Evolutionary conservation across 1,140 invertebrate species (phyloP), one percentile per base, ranked within the genome.

Genomic region (Ceratina calcarata): DNA sequence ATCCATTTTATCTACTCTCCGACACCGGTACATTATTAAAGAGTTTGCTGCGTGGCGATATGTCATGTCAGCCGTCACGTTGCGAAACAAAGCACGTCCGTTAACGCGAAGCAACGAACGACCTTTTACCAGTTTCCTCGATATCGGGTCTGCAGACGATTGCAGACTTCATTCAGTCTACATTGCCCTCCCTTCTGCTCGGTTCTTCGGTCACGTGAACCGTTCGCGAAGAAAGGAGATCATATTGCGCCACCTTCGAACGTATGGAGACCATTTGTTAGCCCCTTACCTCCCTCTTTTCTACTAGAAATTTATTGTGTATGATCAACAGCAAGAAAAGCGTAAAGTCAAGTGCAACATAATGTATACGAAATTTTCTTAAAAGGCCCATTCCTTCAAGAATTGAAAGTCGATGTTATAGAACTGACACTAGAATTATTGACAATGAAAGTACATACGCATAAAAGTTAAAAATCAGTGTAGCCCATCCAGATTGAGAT

Each of bases 11-110:
- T 67, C 45, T 51, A 16, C 18, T 67, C 22, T 22, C 65, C 64
- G 45, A 45, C 64, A 66, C 45, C n/a, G n/a, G 6, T 45, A 37
- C 64, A 20, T 66, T 66, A 66, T 67, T 67, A 67, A 67, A 67
- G 65, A 67, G 64, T 67, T 67, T 67, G 37, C 37, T 20, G 65
- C 45, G 20, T 51, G 45, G 37, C 37, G 20, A 67, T 67, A 67
- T 32, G 65, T 67, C 65, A 67, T 67, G 45, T 51, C 37, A 24
- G 8, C 45, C 49, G 37, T 67, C 65, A 49, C 15, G 37, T 67
- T 45, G 45, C 45, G 65, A 67, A 71, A 60, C 69, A 45, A 60
- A 60, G 20, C 55, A 45, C 32, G 27, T 58, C 13, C n/a, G 18
- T 45, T 45, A 45, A 45, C 37, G 10, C 8, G 69, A 27, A 49